Evolutionary conservation across 2,797 vertebrate genomes (phyloP).

Genomic region (Anguilla marmorata): DNA sequence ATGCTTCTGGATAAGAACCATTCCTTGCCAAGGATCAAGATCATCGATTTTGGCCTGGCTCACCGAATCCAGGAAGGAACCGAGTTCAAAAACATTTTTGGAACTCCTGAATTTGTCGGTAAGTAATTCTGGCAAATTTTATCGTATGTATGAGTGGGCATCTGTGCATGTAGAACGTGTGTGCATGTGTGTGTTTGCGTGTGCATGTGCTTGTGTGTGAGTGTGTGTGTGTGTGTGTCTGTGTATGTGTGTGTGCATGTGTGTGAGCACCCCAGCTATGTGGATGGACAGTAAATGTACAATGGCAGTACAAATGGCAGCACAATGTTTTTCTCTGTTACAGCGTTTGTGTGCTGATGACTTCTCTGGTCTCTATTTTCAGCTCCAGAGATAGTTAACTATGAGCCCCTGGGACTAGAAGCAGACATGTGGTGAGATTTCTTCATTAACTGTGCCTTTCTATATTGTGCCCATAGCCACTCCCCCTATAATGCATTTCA

Average conservation of each 20-base stretch:
- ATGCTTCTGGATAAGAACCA: slow-evolving; percentile 92
- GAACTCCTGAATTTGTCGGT: slow-evolving; percentile 97
- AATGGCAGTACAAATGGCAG: background rate
- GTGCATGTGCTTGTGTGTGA: background rate
- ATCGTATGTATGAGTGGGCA: background rate
- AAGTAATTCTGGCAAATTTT: slow-evolving; percentile 55
- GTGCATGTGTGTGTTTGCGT: background rate
- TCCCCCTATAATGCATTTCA: slow-evolving; percentile 33
- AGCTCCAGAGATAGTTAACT: slow-evolving; percentile 99
- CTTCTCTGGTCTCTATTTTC: slow-evolving; percentile 65
- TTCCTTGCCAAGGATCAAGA: slow-evolving; percentile 86
- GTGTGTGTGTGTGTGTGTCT: background rate
- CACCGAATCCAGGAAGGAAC: slow-evolving; percentile 91
- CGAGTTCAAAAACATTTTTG: slow-evolving; percentile 98
- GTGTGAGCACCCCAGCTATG: background rate
- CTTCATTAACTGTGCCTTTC: slow-evolving; percentile 47
- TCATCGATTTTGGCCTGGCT: slow-evolving; percentile 97
- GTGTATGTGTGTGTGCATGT: background rate
- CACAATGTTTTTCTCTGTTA: background rate
- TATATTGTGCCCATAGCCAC: slow-evolving; percentile 37
- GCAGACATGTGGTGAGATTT: slow-evolving; percentile 94
- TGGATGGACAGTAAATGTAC: background rate
- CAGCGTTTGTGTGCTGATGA: slow-evolving; percentile 15
- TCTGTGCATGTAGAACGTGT: background rate
- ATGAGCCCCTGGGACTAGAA: slow-evolving; percentile 89